Evolutionary conservation across 2,797 vertebrate species (phyloP).

Genomic region (Bryconaethiops microstoma): DNA sequence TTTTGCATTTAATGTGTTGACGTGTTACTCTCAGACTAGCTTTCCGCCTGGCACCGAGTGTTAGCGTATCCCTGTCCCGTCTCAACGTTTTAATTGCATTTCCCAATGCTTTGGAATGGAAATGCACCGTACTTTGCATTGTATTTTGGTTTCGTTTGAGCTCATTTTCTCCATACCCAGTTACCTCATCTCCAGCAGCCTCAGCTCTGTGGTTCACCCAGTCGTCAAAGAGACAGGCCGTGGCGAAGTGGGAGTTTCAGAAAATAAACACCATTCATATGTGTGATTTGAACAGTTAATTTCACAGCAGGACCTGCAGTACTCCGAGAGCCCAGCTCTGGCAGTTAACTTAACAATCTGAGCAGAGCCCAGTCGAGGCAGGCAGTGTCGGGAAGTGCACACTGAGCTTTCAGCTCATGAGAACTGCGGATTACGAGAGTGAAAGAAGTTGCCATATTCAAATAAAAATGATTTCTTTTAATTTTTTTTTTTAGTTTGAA

Average conservation of each 20-base stretch:
- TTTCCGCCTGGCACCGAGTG: constrained; percentile 19
- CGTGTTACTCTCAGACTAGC: constrained; percentile 17
- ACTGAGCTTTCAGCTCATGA: background rate
- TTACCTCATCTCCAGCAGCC: background rate
- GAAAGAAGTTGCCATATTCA: background rate
- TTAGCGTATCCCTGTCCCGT: background rate
- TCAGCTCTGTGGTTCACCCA: background rate
- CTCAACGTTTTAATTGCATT: constrained; percentile 6
- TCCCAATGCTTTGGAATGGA: background rate
- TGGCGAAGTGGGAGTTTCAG: constrained; percentile 5
- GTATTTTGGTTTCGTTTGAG: background rate
- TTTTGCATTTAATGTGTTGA: constrained; percentile 49
- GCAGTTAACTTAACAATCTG: constrained; percentile 26
- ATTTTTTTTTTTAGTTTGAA: constrained; percentile 50
- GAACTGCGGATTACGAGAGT: background rate
- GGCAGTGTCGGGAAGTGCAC: background rate
- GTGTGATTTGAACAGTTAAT: constrained; percentile 34
- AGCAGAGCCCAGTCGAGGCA: constrained; percentile 1
- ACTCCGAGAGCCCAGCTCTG: background rate
- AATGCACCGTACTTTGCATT: background rate
- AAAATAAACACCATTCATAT: constrained; percentile 34
- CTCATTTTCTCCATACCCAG: background rate
- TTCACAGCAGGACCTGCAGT: constrained; percentile 32
- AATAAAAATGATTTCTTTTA: background rate
- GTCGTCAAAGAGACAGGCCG: constrained; percentile 1